Evolutionary conservation across 2,888 invertebrate genomes (phyloP).

Genomic region (Empis stercorea): DNA sequence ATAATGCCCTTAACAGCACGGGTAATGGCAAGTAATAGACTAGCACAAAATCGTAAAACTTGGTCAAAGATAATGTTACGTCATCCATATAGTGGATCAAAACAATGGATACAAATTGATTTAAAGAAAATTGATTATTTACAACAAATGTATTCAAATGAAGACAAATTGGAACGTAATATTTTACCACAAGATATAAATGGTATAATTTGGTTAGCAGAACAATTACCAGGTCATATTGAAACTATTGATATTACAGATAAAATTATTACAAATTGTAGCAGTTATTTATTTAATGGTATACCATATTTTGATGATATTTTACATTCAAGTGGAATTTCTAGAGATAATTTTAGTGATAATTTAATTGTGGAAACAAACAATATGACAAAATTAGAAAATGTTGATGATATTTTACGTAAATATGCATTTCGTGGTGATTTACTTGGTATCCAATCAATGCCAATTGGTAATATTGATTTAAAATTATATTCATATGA

Average conservation of each 20-base stretch:
- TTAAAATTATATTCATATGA: conserved; percentile 34
- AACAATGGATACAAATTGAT: conserved; percentile 78
- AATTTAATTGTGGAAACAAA: conserved; percentile 21
- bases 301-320: conserved; percentile 31
- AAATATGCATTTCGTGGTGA: conserved; percentile 33
- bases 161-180: conserved; percentile 25
- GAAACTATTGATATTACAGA: conserved; percentile 46
- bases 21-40: conserved; percentile 68
- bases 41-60: conserved; percentile 54
- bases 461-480: conserved; percentile 36
- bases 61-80: conserved; percentile 60
- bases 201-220: conserved; percentile 54
- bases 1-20: conserved; percentile 54
- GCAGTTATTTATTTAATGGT: conserved; percentile 51
- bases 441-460: conserved; percentile 28
- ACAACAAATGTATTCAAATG: conserved; percentile 4
- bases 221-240: conserved; percentile 55
- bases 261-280: conserved; percentile 39
- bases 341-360: conserved; percentile 20
- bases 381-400: conserved; percentile 27
- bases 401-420: conserved; percentile 28
- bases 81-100: conserved; percentile 70
- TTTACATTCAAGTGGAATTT: conserved; percentile 24
- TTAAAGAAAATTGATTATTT: conserved; percentile 39
- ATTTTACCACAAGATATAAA: too few species aligned